Evolutionary conservation across 2,888 invertebrate species (phyloP), one percentile per base, ranked within the genome.

Genomic region (Eudasyphora cyanicolor): DNA sequence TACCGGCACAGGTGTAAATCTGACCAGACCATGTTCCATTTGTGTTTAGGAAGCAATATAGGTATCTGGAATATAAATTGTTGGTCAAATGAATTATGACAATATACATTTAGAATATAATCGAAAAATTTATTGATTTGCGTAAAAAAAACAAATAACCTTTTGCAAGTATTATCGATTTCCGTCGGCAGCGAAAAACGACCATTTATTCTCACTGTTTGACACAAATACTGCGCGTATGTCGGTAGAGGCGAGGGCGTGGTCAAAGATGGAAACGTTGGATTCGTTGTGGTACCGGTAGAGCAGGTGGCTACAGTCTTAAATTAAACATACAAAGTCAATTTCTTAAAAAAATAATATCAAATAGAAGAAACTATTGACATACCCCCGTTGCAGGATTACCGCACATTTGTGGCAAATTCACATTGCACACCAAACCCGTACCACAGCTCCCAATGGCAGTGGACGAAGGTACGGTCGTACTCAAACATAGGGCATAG

Each of bases 401-500:
- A 0, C 69, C 84, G 69, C 87, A 87, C 19, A 87, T 85, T 49
- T 75, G 67, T 8, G 54, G 19, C 42, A 85, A 79, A n/a, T 86
- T 64, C 0, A 82, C 82, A 57, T 87, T 89, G 85, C 90, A 90
- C 14, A 90, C 88, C 70, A 87, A 86, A 57, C 85, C 86, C 3
- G 78, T n/a, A 21, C 78, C 85, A 85, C 90, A 90, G 38, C 51
- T 86, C 21, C 88, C 88, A 7, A 19, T 45, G 17, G 51, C 21
- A 4, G 88, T 86, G 10, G 76, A 38, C 4, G 87, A 87, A 0
- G 87, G 86, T 27, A 76, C 79, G 7, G 57, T 60, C 5, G 86
- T 86, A 32, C 90, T 90, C 73, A 89, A 82, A 64, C 90, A 90
- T 14, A 90, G 85, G 0, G 89, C 87, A 54, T 88, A 90, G 8